Base-by-base conservation (phyloP, 2,888 invertebrate species). In the Ptilodon capucinus region DNA sequence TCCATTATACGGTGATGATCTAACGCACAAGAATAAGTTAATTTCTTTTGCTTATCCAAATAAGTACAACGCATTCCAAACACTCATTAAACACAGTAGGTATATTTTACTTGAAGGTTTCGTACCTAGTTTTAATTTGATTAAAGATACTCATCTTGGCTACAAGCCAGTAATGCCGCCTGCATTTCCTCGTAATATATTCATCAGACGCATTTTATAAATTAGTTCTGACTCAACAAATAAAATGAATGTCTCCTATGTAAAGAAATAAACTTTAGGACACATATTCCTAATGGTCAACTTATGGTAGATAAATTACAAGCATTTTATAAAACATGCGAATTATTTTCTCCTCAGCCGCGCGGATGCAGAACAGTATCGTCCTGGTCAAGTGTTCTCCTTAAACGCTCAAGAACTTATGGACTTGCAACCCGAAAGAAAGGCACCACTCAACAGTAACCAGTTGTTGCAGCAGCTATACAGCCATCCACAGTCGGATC, bases 311-410 rank as follows among this genome's bases (percentile, higher is more conserved):
- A n/a, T n/a, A n/a, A n/a, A n/a, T n/a, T n/a, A n/a, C n/a, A n/a
- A n/a, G n/a, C n/a, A n/a, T n/a, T 21, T 21, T 21, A 21, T 2
- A 21, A 21, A 21, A n/a, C n/a, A n/a, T n/a, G n/a, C n/a, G n/a
- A n/a, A 28, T 11, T 0, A n/a, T 28, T 28, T 2, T 28, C 28
- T 8, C 25, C n/a, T 7, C 74, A 84, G 78, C 56, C 82, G 84
- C 46, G 59, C 69, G n/a, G 77, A 80, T 11, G 38, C 57, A 9
- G 80, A 86, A 48, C 77, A 86, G 52, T 91, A 91, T 60, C 83
- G 89, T 0, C 91, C 89, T 6, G 91, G 91, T 1, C 91, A 91
- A 60, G 91, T 91, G 47, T 84, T 81, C 57, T 90, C 90, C 0
- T 68, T 91, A 6, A 88, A 90, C 60, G 56, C 81, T 0, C 87